Evolutionary conservation across 2,888 invertebrate species (phyloP).

Genomic region (Dysmachus trigonus): DNA sequence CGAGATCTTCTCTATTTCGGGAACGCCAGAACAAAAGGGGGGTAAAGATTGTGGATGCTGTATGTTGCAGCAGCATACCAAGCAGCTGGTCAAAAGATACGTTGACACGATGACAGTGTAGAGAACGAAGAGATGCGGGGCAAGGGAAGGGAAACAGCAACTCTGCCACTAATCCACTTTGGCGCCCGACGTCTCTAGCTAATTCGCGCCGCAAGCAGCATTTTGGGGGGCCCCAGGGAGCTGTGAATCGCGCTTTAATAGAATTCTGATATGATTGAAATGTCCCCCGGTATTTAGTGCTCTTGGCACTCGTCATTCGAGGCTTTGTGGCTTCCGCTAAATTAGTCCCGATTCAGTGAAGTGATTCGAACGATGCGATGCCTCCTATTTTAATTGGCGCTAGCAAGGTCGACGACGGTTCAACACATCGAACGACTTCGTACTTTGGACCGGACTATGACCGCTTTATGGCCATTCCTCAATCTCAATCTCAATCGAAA

Average conservation of each 20-base stretch:
- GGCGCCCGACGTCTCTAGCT: conserved; percentile 35
- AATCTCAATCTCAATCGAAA: neutral
- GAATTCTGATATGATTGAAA: conserved; percentile 36
- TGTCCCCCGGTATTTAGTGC: conserved; percentile 33
- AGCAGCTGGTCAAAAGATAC: conserved; percentile 40
- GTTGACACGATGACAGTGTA: neutral
- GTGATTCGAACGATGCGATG: neutral
- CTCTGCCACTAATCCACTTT: conserved; percentile 10
- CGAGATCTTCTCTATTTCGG: conserved; percentile 13
- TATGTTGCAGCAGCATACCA: conserved; percentile 26
- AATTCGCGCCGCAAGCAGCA: too few relatives aligned
- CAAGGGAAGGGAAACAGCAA: neutral
- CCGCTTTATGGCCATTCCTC: neutral
- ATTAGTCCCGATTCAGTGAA: neutral
- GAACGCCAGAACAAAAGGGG: neutral
- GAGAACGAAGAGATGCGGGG: neutral
- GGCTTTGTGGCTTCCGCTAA: neutral
- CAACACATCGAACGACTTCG: neutral
- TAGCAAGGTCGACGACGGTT: neutral
- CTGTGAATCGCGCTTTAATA: conserved; percentile 1
- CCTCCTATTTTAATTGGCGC: conserved; percentile 31
- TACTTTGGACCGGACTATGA: conserved; percentile 4
- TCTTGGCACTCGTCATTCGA: conserved; percentile 11
- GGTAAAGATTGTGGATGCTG: neutral
- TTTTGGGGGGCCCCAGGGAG: neutral